Conservation (phyloP, 92 coral and sea anemone genomes). For the Isaurus tuberculatus region DNA sequence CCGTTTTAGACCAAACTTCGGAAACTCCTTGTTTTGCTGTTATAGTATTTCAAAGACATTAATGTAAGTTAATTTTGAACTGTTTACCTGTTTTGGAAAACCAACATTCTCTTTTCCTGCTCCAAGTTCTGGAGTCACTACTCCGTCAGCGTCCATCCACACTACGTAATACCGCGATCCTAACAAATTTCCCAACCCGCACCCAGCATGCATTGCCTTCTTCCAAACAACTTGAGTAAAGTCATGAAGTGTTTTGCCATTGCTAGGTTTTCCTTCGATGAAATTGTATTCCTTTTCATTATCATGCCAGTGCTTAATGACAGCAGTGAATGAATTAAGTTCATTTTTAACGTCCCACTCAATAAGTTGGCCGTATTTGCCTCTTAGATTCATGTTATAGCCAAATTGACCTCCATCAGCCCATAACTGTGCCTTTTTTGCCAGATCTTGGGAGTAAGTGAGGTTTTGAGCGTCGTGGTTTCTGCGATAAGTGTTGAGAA, state of each 20-base stretch:
- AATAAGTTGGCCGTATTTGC: conserved; percentile 87
- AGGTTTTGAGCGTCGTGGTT: conserved; percentile 79
- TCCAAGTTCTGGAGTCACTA: conserved; percentile 55
- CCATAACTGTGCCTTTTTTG: conserved; percentile 82
- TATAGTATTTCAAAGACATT: too few species aligned
- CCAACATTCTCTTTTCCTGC: conserved; percentile 65
- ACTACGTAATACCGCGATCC: conserved; percentile 89
- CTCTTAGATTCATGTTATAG: conserved; percentile 81
- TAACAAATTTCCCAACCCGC: conserved; percentile 72
- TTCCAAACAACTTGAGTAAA: conserved; percentile 92
- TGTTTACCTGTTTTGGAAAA: conserved; percentile 72
- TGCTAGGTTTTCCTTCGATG: conserved; percentile 61
- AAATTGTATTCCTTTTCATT: conserved; percentile 81
- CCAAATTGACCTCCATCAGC: conserved; percentile 90
- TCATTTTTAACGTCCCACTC: conserved; percentile 91
- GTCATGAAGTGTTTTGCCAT: conserved; percentile 85
- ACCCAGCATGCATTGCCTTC: conserved; percentile 81
- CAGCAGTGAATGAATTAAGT: conserved; percentile 73
- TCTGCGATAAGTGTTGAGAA: conserved; percentile 77
- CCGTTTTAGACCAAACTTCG: too few species aligned
- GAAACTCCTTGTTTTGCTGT: too few species aligned
- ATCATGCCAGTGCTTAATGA: conserved; percentile 88
- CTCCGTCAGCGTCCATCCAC: conserved; percentile 92
- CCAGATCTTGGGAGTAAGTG: conserved; percentile 72
- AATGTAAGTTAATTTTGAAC: too few species aligned